Base-by-base conservation (phyloP, 2,113 vertebrate species). In the Gambusia affinis region DNA sequence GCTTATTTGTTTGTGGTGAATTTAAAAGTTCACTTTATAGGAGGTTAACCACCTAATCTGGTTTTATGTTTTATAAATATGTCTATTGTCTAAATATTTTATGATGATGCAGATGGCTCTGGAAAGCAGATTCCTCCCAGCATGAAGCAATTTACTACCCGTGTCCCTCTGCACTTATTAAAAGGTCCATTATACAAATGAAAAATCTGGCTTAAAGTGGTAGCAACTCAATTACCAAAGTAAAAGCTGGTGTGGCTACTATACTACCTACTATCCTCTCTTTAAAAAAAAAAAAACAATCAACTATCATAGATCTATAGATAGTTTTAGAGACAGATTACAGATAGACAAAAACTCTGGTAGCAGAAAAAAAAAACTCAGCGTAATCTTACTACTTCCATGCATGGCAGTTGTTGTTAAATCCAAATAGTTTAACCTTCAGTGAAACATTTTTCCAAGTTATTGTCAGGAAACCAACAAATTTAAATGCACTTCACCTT, bases 1-100 rank as follows among this genome's bases (percentile, higher is more conserved):
- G n/a, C 22, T 76, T 63, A 60, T 31, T 78, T 75, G 60, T 78
- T 33, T 57, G 44, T 27, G 28, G 35, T 17, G 22, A n/a, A 11
- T 69, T 69, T 33, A 14, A 69, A 72, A 51, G 27, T 19, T 73
- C 35, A 33, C 28, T 42, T 64, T 72, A 39, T 44, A 60, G 14
- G 19, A 28, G 3, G n/a, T 24, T 33, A 65, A 31, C 19, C 12
- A 57, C 1, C 7, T 28, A 1, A 39, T 74, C 17, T 31, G 19
- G 17, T 51, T 31, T 51, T 10, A 57, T 60, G 27, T 10, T 28
- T 8, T 27, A 37, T 15, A 22, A 37, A 22, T 24, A 31, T 47
- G 28, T 15, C n/a, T 57, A 7, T n/a, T 24, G 51, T 57, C 51
- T 3, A 57, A 57, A 24, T 57, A 57, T 57, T 57, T 57, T n/a